Percentiles rank a stretch among this genome's conserved stretches.
phyloP scores from a whole-genome alignment of 2,113 vertebrate species.

The Baryphthengus martii region DNA sequence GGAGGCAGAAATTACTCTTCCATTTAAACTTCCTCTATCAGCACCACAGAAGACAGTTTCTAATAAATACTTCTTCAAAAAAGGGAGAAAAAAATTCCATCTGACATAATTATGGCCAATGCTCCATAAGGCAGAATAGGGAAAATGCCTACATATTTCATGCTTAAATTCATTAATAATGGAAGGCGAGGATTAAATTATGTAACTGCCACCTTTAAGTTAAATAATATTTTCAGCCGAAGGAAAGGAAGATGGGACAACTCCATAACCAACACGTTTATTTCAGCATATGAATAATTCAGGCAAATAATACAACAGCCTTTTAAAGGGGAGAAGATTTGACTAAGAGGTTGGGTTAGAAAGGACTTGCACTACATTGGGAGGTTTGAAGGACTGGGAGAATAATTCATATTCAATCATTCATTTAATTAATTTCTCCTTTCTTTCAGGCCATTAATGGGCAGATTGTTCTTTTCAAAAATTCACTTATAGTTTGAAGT shows the following conservation, averaged over 20 bases:
- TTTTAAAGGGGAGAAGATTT: conserved; percentile 28
- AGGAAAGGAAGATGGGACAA: conserved; percentile 39
- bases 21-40: conserved; percentile 46
- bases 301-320: conserved; percentile 66
- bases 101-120: conserved; percentile 62
- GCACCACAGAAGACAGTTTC: conserved; percentile 23
- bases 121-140: conserved; percentile 44
- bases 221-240: conserved; percentile 77
- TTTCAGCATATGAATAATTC: conserved; percentile 74
- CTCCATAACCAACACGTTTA: conserved; percentile 50
- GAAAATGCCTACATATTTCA: conserved; percentile 77
- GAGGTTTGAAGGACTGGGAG: neutral
- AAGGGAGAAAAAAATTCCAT: conserved; percentile 13
- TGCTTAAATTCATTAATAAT: conserved; percentile 82
- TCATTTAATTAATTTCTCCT: conserved; percentile 41
- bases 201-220: conserved; percentile 76
- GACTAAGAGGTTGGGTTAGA: neutral
- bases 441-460: conserved; percentile 22
- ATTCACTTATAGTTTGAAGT: conserved; percentile 23
- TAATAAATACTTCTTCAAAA: conserved; percentile 45
- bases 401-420: conserved; percentile 37
- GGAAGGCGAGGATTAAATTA: conserved; percentile 75
- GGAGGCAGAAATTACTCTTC: conserved; percentile 1
- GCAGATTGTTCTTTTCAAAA: neutral
- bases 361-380: neutral